Conservation (phyloP, 2,113 vertebrate species). For the Rhodinocichla rosea region DNA sequence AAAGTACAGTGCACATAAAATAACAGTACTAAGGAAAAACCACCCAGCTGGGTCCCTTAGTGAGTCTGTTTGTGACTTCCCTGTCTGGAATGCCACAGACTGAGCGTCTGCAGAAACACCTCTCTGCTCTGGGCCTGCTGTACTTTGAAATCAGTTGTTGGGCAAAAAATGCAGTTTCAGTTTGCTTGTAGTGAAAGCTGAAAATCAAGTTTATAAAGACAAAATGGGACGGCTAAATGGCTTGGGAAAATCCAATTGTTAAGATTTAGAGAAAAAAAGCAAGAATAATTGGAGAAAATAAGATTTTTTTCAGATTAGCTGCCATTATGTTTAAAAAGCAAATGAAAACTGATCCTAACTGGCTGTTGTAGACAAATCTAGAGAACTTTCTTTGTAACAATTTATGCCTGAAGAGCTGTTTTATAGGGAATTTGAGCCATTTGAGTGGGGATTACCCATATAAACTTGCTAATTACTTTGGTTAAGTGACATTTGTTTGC, state of each 20-base stretch:
- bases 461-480: constrained; percentile 3
- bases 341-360: background rate
- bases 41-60: background rate
- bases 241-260: background rate
- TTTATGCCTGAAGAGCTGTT: background rate
- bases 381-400: background rate
- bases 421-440: background rate
- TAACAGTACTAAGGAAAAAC: background rate
- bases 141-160: background rate
- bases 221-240: background rate
- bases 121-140: background rate
- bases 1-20: background rate
- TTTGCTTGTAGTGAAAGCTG: background rate
- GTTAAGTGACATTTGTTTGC: background rate
- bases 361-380: background rate
- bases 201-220: constrained; percentile 3
- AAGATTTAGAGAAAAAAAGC: background rate
- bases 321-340: background rate
- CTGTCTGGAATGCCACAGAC: background rate
- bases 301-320: background rate
- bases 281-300: background rate
- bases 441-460: background rate
- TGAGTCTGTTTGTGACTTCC: background rate
- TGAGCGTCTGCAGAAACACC: background rate
- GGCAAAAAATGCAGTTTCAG: background rate